Base-by-base conservation (phyloP, 2,888 invertebrate species). In the Ormyrus rosae region DNA sequence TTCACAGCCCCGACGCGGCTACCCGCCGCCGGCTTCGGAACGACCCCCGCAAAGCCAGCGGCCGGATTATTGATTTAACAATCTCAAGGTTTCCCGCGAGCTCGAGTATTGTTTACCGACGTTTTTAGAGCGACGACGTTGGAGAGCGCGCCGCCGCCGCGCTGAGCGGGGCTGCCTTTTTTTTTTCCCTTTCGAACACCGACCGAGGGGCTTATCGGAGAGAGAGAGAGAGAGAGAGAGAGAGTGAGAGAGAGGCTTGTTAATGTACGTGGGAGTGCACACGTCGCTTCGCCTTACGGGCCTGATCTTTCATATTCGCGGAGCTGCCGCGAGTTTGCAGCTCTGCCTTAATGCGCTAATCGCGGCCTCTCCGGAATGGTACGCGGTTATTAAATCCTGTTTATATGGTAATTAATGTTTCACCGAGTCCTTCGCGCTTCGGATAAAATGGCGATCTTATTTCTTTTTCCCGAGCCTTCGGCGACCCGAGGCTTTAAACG, bases 11-110 rank as follows among this genome's bases (percentile, higher is more conserved):
- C 34, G 34, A 34, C 34, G 34, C 34, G 34, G 34, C 34, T 34
- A 3, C 11, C 51, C 63, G 46, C 51, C 63, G 46, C 46, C 19
- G 48, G 46, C n/a, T 7, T 34, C 65, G 46, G 13, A 34, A 63
- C 13, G 48, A 34, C 34, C 34, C 34, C 34, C 69, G 70, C 68
- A 70, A 45, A 58, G 60, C 48, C 45, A 34, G 34, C 34, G 34
- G 34, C 34, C 34, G 34, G 34, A 34, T 9, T 80, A 80, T 80
- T 71, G 80, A 80, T 80, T 80, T 80, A 80, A 80, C 80, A 80
- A 80, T 80, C 80, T 78, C 78, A 67, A 76, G 71, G 46, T 70
- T 72, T 34, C 48, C 61, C 48, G 58, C 51, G 10, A 61, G 8
- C 77, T 60, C 10, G 19, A 46, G n/a, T 69, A 61, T 71, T 61